Percentiles rank a stretch among this genome's conserved stretches.
Evolutionary conservation across 2,797 vertebrate genomes (phyloP).

Genomic region (Phalanger gymnotis): DNA sequence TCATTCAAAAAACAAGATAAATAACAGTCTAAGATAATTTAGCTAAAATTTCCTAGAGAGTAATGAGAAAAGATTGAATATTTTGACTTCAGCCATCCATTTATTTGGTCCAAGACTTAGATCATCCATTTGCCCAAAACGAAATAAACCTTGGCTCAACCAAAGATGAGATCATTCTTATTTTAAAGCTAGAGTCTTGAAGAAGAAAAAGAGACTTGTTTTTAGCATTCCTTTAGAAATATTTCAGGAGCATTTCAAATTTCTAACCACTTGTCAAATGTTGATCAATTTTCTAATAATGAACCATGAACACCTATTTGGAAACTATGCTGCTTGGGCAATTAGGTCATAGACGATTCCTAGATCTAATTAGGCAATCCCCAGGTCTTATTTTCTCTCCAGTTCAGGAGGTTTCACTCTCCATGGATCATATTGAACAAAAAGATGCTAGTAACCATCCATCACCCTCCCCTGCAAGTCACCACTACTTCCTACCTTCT

Average conservation of each 20-base stretch:
- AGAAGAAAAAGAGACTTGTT: not conserved
- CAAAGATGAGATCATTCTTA: not conserved
- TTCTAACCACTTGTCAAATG: not conserved
- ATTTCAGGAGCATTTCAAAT: conserved; percentile 13
- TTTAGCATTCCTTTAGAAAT: not conserved
- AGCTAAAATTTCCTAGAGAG: not conserved
- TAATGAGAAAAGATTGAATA: not conserved
- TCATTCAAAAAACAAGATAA: conserved; percentile 21
- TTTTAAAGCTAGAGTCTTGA: not conserved
- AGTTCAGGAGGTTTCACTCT: conserved; percentile 9
- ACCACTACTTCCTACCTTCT: not conserved
- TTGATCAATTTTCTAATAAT: conserved; percentile 3
- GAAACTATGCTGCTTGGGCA: conserved; percentile 4
- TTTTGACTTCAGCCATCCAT: not conserved
- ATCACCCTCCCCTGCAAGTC: not conserved
- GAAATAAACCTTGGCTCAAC: conserved; percentile 21
- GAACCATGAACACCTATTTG: conserved; percentile 14
- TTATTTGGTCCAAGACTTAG: conserved; percentile 32
- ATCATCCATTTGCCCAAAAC: conserved; percentile 11
- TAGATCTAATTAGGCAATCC: conserved; percentile 10
- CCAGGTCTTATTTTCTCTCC: conserved; percentile 36
- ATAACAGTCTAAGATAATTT: not conserved
- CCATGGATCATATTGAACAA: conserved; percentile 18
- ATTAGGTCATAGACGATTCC: conserved; percentile 1
- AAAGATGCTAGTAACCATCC: not conserved